Evolutionary conservation across 2,113 vertebrate genomes (phyloP).

Genomic region (sheep (Ovis aries)): ARS-UI_Ramb_v3.0 NC_056056.1:156954001-156954500

Average conservation of each 20-base stretch:
- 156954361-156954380: slow-evolving; percentile 42
- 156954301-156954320: neutral
- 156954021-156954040: slow-evolving; percentile 18
- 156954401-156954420: slow-evolving; percentile 74
- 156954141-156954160: slow-evolving; percentile 28
- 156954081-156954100: slow-evolving; percentile 59
- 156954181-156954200: slow-evolving; percentile 37
- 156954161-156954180: neutral
- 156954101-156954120: neutral
- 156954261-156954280: neutral
- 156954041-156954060: slow-evolving; percentile 28
- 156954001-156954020: slow-evolving; percentile 55
- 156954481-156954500: slow-evolving; percentile 70
- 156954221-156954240: neutral
- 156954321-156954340: slow-evolving; percentile 53
- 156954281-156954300: slow-evolving; percentile 3
- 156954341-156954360: slow-evolving; percentile 46
- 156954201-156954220: neutral
- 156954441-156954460: slow-evolving; percentile 41
- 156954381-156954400: slow-evolving; percentile 62
- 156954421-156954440: slow-evolving; percentile 58
- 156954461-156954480: slow-evolving; percentile 62
- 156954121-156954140: neutral
- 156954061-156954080: slow-evolving; percentile 61
- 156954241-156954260: slow-evolving; percentile 33